A percentile compares a stretch with the other conserved stretches of the same genome.
phyloP scores from a whole-genome alignment of 2,113 vertebrate species.

The Sylvilagus bachmani region DNA sequence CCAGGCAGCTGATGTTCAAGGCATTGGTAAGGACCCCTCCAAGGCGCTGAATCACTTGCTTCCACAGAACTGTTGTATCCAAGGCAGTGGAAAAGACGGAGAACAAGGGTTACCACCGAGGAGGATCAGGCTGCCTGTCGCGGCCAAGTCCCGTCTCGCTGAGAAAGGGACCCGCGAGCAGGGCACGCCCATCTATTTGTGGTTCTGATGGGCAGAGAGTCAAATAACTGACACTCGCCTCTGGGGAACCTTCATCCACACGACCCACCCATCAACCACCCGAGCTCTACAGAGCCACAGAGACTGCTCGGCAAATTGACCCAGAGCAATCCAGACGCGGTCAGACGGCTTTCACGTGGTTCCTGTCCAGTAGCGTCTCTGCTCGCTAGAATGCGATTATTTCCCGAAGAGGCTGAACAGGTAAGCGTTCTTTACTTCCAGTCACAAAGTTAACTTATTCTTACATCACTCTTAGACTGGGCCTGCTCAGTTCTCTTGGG shows the following conservation, averaged over 20 bases:
- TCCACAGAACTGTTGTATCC: constrained; percentile 89
- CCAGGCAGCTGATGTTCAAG: constrained; percentile 90
- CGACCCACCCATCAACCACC: accelerated
- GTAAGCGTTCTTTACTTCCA: background rate
- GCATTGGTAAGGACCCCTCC: constrained; percentile 81
- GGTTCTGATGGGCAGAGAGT: background rate
- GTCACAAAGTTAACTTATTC: background rate
- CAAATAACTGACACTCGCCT: accelerated
- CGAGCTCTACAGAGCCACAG: background rate
- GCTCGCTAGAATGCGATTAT: background rate
- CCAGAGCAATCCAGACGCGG: background rate
- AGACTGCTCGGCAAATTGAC: background rate
- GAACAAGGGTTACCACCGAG: accelerated
- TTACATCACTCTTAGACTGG: background rate
- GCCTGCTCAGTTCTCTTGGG: background rate
- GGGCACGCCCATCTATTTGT: no score
- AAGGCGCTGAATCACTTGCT: constrained; percentile 82
- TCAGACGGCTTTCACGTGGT: background rate
- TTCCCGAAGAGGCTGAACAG: background rate
- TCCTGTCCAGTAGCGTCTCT: background rate
- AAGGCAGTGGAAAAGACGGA: background rate
- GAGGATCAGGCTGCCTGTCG: accelerated
- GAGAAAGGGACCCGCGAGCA: accelerated
- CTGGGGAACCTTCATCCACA: background rate
- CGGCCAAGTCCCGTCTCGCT: accelerated